phyloP scores from a whole-genome alignment of 2,888 invertebrate genomes.

The Tetragonula carbonaria region DNA sequence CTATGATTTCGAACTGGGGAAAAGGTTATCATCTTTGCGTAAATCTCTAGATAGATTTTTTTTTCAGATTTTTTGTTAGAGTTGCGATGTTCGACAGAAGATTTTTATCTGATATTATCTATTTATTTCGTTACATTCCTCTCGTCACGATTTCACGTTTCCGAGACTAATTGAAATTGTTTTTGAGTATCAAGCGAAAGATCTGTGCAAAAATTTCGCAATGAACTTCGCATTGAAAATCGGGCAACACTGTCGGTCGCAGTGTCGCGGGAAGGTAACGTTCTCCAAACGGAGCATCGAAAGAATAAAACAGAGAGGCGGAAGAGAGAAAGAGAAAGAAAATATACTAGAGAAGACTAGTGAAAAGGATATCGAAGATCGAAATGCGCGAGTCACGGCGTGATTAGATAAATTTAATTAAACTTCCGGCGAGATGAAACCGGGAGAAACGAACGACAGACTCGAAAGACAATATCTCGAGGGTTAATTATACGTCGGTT shows the following conservation, averaged over 20 bases:
- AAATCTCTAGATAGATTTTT: neutral
- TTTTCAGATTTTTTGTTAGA: neutral
- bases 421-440: constrained; percentile 50
- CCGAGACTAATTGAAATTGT: neutral
- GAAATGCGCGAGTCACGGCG: constrained; percentile 38
- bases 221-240: too few relatives aligned
- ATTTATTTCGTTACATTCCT: neutral
- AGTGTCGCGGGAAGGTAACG: constrained; percentile 29
- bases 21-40: too few relatives aligned
- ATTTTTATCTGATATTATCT: neutral
- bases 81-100: neutral
- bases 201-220: neutral
- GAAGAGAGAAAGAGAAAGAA: neutral
- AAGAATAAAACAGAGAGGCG: neutral
- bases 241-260: neutral
- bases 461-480: constrained; percentile 14
- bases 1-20: too few relatives aligned
- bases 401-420: constrained; percentile 70
- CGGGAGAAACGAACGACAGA: constrained; percentile 23
- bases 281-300: neutral
- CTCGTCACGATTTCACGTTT: neutral
- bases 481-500: constrained; percentile 37
- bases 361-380: constrained; percentile 16
- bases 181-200: neutral
- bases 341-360: too few relatives aligned